Conservation (phyloP, 1,140 invertebrate species). For the Ridgeia piscesae region DNA sequence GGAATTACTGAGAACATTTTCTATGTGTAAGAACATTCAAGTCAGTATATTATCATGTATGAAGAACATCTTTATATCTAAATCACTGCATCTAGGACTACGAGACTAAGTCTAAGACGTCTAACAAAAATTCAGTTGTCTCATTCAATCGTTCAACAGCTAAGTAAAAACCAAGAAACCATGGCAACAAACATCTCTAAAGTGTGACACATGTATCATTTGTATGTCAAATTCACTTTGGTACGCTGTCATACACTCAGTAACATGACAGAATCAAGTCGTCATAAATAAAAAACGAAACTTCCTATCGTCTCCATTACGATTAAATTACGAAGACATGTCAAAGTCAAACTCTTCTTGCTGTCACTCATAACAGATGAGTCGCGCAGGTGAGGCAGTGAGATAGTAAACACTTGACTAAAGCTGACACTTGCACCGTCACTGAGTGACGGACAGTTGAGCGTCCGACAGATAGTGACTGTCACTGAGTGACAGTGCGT, state of each 20-base stretch:
- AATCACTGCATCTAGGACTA: background rate
- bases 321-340: too few relatives aligned
- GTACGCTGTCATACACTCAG: background rate
- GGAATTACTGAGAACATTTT: background rate
- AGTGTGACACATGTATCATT: too few relatives aligned
- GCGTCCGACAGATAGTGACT: slow-evolving; percentile 16
- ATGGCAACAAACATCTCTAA: background rate
- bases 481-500: slow-evolving; percentile 28
- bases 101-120: background rate
- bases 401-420: background rate
- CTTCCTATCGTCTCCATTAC: background rate
- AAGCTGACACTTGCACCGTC: background rate
- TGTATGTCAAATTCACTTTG: too few relatives aligned
- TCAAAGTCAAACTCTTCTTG: too few relatives aligned
- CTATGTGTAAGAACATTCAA: slow-evolving; percentile 15
- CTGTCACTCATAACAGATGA: too few relatives aligned
- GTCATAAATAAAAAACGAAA: background rate
- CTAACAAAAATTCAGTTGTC: too few relatives aligned
- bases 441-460: slow-evolving; percentile 18
- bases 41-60: background rate
- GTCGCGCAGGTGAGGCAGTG: too few relatives aligned
- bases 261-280: background rate
- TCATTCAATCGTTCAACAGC: background rate
- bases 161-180: background rate
- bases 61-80: too few relatives aligned